Evolutionary conservation across 2,888 invertebrate genomes (phyloP), one percentile per base, ranked within the genome.

Genomic region (Patella pellucida): DNA sequence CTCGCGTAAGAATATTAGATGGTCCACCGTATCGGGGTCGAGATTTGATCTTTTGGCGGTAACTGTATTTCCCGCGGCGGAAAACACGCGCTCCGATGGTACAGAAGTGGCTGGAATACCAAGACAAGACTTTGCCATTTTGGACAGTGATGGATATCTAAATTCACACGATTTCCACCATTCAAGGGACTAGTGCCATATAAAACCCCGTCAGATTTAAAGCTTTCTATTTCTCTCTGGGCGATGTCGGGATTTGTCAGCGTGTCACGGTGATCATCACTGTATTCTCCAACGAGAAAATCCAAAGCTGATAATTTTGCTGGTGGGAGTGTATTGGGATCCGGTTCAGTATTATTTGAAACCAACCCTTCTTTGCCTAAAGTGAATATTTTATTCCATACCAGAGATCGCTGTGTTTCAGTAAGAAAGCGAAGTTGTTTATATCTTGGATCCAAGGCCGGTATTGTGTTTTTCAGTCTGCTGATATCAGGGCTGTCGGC

Each of bases 51-150:
- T n/a, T 50, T 41, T 54, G 41, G 52, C 56, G 15, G 62, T 74
- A 41, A 74, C 62, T n/a, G 69, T 23, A 62, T 74, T 74, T n/a
- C 74, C 62, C 2, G 69, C 69, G 19, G 52, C 74, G 9, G 70
- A 74, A 51, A 74, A 74, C 5, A 31, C 51, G 9, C 56, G 12
- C n/a, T 70, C 56, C n/a, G 67, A 69, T 27, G 62, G 74, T n/a
- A 74, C 74, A 16, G 70, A 70, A 7, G 50, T 74, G 16, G 56
- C 54, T 15, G 74, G 69, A 16, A 74, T 69, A n/a, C 74, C 19
- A 4, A 74, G 4, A 54, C 31, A 31, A 15, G 11, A n/a, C 19
- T 19, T 74, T 31, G 69, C 70, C 4, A 74, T 1, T 51, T 15
- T 15, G 15, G 16, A n/a, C 5, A 70, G 31, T 23, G 7, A 52